Evolutionary conservation across 2,797 vertebrate species (phyloP), one percentile per base, ranked within the genome.

Genomic region (Amblyraja radiata): DNA sequence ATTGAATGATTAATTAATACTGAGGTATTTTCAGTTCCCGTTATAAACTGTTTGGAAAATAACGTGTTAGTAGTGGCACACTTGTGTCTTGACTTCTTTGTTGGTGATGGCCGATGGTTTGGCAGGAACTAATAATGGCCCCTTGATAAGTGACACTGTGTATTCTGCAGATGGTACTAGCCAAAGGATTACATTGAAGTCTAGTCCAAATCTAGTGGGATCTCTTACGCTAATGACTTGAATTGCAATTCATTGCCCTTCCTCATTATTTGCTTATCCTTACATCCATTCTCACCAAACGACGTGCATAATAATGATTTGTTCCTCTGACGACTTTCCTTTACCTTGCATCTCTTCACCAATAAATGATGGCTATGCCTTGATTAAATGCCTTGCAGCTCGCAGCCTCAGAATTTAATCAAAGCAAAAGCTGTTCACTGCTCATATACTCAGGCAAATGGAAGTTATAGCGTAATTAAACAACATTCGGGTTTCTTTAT

Each of bases 381-480:
- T 90, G 65, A 90, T 73, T 90, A 90, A 73, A 90, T 90, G 90
- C 71, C 68, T 91, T 46, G 68, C 68, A 73, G 36, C 36, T 32
- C 32, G 25, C 71, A 74, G 36, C 21, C 54, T 74, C 23, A 28
- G 90, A 73, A 91, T 91, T 73, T 91, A 74, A 91, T 91, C 90
- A 91, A 91, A 54, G 68, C n/a, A 46, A 36, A 32, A 91, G 90
- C 90, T 91, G 90, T 74, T 91, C 46, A 74, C 21, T 91, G 71
- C 71, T 68, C 68, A 13, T 74, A 91, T 91, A 91, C 71, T 91
- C 23, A 1, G 90, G 36, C 90, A 91, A 91, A 91, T 74, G 68
- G 90, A 74, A 91, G 90, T 91, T 91, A 91, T 74, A 46, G 90
- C 71, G 46, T 74, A 91, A 91, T 91, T 91, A 91, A 91, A 74